Percentiles rank a stretch among this genome's conserved stretches.
Evolutionary conservation across 92 coral and sea anemone genomes (phyloP).

Genomic region (Phenganax stokvisi): DNA sequence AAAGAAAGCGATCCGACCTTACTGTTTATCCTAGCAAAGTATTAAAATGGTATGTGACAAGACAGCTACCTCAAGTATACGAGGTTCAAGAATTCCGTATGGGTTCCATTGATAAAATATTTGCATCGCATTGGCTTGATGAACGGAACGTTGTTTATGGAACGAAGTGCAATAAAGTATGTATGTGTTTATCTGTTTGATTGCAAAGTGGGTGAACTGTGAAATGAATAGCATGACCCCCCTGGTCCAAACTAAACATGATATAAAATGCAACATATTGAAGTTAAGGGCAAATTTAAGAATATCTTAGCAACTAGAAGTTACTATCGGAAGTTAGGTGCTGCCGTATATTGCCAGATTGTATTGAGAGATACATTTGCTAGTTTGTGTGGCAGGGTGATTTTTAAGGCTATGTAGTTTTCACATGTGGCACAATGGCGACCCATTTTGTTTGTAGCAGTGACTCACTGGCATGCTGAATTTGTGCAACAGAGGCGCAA

Average conservation of each 20-base stretch:
- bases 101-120: constrained; percentile 71
- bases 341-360: no score
- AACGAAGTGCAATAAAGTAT: constrained; percentile 89
- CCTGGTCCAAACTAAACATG: not conserved
- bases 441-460: no score
- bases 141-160: constrained; percentile 79
- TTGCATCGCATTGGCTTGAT: constrained; percentile 95
- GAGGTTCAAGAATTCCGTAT: constrained; percentile 18
- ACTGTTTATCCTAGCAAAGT: constrained; percentile 19
- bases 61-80: constrained; percentile 17
- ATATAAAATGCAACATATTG: no score
- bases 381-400: no score
- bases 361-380: no score
- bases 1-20: constrained; percentile 18
- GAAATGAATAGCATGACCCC: not conserved
- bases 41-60: constrained; percentile 21
- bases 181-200: not conserved
- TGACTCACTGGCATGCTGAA: no score
- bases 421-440: no score
- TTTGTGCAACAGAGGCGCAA: no score
- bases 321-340: no score
- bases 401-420: no score
- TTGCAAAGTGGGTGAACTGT: not conserved
- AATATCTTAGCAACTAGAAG: no score
- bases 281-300: no score